These are phyloP conservation scores for Encarsia formosa DNA, from an alignment of 2,888 invertebrate species.

Conservation along the genomic window DNA sequence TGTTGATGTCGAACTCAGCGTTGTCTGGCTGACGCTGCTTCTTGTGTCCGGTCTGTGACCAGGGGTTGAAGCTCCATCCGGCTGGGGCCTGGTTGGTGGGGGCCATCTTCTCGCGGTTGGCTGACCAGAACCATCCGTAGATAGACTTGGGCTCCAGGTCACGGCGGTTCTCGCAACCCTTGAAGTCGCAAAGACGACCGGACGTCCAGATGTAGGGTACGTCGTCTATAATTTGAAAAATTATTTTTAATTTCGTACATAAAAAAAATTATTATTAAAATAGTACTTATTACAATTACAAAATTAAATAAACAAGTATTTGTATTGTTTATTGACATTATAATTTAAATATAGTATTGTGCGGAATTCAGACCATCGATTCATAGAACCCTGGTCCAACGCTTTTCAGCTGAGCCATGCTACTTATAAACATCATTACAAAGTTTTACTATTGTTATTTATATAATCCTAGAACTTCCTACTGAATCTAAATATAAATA, in stretches of 20 bases:
- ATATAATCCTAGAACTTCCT: no score
- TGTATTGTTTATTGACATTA: no score
- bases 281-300: no score
- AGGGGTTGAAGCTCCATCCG: constrained; percentile 81
- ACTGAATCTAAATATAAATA: no score
- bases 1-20: constrained; percentile 86
- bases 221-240: constrained; percentile 58
- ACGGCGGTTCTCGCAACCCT: constrained; percentile 81
- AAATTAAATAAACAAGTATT: no score
- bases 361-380: no score
- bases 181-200: constrained; percentile 88
- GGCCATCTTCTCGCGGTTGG: constrained; percentile 79
- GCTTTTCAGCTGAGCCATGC: no score
- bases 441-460: no score
- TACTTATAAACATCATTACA: no score
- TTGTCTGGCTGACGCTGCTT: constrained; percentile 85
- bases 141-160: constrained; percentile 83
- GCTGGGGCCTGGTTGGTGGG: constrained; percentile 71
- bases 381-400: no score
- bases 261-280: neutral
- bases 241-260: neutral
- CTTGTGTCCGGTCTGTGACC: constrained; percentile 89
- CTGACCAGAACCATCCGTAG: constrained; percentile 92
- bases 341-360: no score
- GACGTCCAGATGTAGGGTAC: constrained; percentile 93